Percentiles rank a stretch among this genome's conserved stretches.
Conservation (phyloP, 2,113 vertebrate species). For the Coreoperca whiteheadi region DNA sequence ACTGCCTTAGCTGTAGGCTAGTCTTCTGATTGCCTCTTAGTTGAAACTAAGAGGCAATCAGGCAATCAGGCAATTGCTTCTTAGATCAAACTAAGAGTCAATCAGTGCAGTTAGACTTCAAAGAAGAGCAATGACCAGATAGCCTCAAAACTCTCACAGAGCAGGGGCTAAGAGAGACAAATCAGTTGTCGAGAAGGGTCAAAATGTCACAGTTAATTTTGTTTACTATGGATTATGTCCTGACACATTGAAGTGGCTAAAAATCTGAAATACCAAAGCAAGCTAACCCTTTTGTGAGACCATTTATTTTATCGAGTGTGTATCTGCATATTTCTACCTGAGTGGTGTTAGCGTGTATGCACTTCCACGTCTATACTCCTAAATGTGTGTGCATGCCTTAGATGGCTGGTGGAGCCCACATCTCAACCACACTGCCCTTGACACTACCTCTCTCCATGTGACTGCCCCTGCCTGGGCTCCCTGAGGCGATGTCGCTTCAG, state of each 20-base stretch:
- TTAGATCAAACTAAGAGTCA: background rate
- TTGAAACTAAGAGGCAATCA: background rate
- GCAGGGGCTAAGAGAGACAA: background rate
- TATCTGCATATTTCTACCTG: background rate
- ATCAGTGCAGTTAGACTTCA: background rate
- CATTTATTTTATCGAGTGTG: background rate
- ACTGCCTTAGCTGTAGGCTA: background rate
- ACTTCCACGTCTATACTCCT: background rate
- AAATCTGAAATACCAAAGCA: background rate
- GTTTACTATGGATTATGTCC: background rate
- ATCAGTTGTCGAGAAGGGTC: too few relatives aligned
- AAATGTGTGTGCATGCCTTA: conserved; percentile 2
- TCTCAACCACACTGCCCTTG: conserved; percentile 57
- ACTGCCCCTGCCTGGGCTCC: conserved; percentile 32
- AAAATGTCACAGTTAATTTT: too few relatives aligned
- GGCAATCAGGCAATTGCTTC: too few relatives aligned
- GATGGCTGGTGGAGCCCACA: conserved; percentile 9
- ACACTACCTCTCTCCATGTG: conserved; percentile 36
- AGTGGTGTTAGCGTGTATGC: background rate
- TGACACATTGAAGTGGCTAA: background rate
- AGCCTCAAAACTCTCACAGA: conserved; percentile 3
- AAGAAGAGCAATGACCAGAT: background rate
- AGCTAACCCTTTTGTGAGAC: background rate
- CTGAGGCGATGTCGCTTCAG: conserved; percentile 44
- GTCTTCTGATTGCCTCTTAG: too few relatives aligned